Base-by-base conservation (phyloP, 2,113 vertebrate species). In the Ursus arctos region DNA sequence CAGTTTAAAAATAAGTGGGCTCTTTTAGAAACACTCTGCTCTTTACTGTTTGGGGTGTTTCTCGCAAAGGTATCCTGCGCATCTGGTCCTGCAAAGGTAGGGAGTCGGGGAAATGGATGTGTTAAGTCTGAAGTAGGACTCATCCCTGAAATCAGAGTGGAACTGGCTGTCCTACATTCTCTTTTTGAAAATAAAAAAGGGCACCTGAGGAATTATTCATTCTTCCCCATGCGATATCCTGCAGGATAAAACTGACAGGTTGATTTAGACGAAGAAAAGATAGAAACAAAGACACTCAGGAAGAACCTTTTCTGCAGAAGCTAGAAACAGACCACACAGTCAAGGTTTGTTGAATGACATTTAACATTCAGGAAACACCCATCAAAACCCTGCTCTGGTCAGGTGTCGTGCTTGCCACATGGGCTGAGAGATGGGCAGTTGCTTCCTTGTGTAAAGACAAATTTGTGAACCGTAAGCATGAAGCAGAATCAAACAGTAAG, bases 41-140 rank as follows among this genome's bases (percentile, higher is more conserved):
- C 94, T 96, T 97, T 85, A 84, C 77, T 95, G 85, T n/a, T 88
- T 63, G 72, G 87, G 96, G 87, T 96, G 86, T 98, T 98, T 97
- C 98, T 98, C 90, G 61, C 80, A 91, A 84, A 97, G 84, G 55
- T 69, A 97, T 97, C 88, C 93, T 97, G 92, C 88, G 79, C 22
- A 33, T 97, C 97, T 97, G 97, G 97, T 95, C 96, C 88, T 65
- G 77, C 96, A 82, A 89, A 87, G 87, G 63, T 57, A 51, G 57
- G 63, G 51, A 91, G 9, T 0, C 53, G 67, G 53, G 93, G 47
- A 98, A 83, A 63, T 90, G 59, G 88, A 4, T 6, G 0, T 51
- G 61, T 0, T 0, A 0, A 24, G 51, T 82, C 14, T 92, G 81
- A 94, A 51, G 55, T 43, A 69, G 86, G 72, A 59, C 86, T 51